These are phyloP conservation scores for Pectinophora gossypiella DNA, from an alignment of 1,140 invertebrate genomes.

Conservation along the genomic window DNA sequence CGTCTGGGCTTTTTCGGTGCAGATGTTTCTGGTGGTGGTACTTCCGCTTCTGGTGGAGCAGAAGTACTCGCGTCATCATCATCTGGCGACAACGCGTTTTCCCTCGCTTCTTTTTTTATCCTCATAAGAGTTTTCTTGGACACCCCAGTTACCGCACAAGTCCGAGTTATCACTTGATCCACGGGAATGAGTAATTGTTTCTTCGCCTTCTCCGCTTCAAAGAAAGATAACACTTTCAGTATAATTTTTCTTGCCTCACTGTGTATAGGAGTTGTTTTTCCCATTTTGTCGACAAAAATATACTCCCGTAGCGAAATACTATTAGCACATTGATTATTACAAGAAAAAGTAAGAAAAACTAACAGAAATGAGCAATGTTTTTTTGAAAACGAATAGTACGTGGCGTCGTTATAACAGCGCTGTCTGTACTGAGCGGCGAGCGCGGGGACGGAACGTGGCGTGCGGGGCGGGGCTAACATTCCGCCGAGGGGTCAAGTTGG, in stretches of 20 bases:
- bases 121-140: conserved; percentile 19
- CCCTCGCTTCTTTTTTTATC: conserved; percentile 18
- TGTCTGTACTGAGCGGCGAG: too few species aligned
- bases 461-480: too few species aligned
- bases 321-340: too few species aligned
- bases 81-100: background rate
- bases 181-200: conserved; percentile 13
- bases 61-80: background rate
- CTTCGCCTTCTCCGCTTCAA: conserved; percentile 20
- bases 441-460: too few species aligned
- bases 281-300: too few species aligned
- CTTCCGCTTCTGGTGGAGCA: background rate
- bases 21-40: background rate
- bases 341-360: too few species aligned
- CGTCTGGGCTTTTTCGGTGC: background rate
- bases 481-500: too few species aligned
- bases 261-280: conserved; percentile 23
- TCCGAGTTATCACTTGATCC: conserved; percentile 18
- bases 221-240: conserved; percentile 16
- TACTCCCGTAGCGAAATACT: too few species aligned
- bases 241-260: conserved; percentile 14
- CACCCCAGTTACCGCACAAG: conserved; percentile 23
- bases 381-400: too few species aligned
- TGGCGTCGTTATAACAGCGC: too few species aligned
- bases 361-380: too few species aligned